Base-by-base conservation (phyloP, 2,888 invertebrate genomes). In the Doris montereyensis region DNA sequence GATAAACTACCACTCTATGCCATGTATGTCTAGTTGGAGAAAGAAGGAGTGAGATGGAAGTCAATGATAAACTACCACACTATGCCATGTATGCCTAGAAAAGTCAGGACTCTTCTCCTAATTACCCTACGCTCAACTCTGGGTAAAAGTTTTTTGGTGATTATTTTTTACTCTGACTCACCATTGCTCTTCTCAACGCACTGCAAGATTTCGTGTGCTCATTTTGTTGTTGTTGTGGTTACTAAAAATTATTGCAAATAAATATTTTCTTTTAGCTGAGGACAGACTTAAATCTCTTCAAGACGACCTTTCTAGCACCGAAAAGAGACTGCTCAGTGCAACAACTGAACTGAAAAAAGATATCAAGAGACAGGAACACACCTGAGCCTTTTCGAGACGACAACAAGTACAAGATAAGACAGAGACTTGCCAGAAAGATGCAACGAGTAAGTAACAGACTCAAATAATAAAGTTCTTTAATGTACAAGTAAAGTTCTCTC, bases 381-480 rank as follows among this genome's bases (percentile, higher is more conserved):
- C 83, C 82, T n/a, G 86, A 87, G 13, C 82, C 81, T 0, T 84
- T 86, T 68, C 79, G 79, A 24, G 88, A 88, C 70, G 88, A 89
- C 78, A 88, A 87, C 74, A 90, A 89, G 81, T 85, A 85, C 76
- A 83, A 85, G 67, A 82, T 90, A 4, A 81, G 89, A 28, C 87
- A 88, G 78, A 85, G 82, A 68, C 85, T 90, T 62, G 86, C 87
- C 1, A 84, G 85, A 71, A 90, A 90, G 81, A 89, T 90, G 86
- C 86, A 87, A 80, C 86, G 83, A 57, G 89, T 89, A 79, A 81
- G 76, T 62, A 62, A 62, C 10, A 62, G 62, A 62, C 21, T 13
- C 13, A 62, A n/a, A 62, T 62, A 13, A 62, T 41, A 41, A n/a
- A n/a, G n/a, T n/a, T n/a, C n/a, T n/a, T n/a, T n/a, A n/a, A n/a